Percentiles rank a stretch among this genome's conserved stretches.
These are phyloP conservation scores for Rotaria macrura DNA, from an alignment of 2,888 invertebrate species.

Conservation along the genomic window DNA sequence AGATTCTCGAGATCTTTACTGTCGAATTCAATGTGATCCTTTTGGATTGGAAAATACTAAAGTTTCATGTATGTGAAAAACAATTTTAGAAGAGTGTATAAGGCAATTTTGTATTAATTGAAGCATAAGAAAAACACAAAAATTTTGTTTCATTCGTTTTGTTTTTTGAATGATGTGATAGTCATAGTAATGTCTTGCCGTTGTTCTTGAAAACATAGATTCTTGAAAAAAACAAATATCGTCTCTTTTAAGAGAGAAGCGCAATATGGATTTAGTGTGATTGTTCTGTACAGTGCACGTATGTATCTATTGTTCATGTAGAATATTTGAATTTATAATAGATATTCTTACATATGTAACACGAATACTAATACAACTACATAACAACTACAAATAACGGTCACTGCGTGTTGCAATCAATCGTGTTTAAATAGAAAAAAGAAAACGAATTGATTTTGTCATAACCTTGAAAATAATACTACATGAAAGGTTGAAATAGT, in stretches of 20 bases:
- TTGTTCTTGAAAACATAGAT: neutral
- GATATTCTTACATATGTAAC: neutral
- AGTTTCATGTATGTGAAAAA: no score
- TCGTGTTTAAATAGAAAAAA: neutral
- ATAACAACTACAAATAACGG: neutral
- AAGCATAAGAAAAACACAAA: neutral
- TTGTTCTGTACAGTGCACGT: neutral
- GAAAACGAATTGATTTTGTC: no score
- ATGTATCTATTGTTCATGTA: no score
- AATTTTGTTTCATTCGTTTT: no score
- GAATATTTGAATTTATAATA: neutral
- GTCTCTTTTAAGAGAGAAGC: neutral
- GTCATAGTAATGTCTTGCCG: neutral
- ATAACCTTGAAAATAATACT: no score
- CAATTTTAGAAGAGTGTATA: no score
- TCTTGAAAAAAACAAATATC: neutral
- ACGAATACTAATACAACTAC: neutral
- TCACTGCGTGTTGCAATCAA: accelerated
- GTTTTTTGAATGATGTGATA: neutral
- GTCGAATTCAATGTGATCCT: neutral
- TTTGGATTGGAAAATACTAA: no score
- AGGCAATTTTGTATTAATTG: neutral
- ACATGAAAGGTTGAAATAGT: no score
- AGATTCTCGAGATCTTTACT: neutral
- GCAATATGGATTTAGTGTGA: neutral